These are phyloP conservation scores for Apistogramma diplotaenia DNA, from an alignment of 2,113 vertebrate species.

Conservation along the genomic window DNA sequence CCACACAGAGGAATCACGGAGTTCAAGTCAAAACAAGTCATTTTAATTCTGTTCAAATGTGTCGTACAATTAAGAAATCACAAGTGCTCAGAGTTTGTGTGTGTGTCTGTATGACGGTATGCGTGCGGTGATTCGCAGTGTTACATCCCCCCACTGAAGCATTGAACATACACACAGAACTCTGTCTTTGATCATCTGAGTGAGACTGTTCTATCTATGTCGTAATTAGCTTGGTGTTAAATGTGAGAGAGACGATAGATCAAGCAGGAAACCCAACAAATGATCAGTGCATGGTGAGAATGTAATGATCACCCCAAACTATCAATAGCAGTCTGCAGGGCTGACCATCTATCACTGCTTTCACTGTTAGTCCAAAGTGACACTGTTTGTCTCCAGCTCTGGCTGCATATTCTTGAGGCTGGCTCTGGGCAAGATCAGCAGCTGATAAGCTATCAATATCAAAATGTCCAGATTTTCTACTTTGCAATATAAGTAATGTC, in stretches of 20 bases:
- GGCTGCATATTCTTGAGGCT: background rate
- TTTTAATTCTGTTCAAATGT: constrained; percentile 36
- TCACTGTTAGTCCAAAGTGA: background rate
- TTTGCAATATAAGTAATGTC: background rate
- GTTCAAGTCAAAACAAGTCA: constrained; percentile 38
- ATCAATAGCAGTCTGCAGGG: constrained; percentile 1
- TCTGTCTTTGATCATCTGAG: constrained; percentile 58
- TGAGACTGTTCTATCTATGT: constrained; percentile 50
- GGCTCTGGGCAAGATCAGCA: background rate
- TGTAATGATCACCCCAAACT: constrained; percentile 19
- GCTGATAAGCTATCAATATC: background rate
- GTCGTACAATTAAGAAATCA: constrained; percentile 43
- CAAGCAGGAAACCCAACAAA: constrained; percentile 41
- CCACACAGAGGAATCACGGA: constrained; percentile 63
- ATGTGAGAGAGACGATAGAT: constrained; percentile 43
- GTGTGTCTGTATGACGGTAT: background rate
- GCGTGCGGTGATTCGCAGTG: constrained; percentile 27
- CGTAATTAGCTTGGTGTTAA: constrained; percentile 63
- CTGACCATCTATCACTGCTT: background rate
- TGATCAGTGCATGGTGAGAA: constrained; percentile 30
- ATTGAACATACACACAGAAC: constrained; percentile 30
- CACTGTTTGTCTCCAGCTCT: background rate
- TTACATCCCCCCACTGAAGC: constrained; percentile 20
- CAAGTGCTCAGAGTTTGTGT: background rate
- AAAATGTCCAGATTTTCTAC: background rate